Base-by-base conservation (phyloP, 2,113 vertebrate species). In the Murina feae region DNA sequence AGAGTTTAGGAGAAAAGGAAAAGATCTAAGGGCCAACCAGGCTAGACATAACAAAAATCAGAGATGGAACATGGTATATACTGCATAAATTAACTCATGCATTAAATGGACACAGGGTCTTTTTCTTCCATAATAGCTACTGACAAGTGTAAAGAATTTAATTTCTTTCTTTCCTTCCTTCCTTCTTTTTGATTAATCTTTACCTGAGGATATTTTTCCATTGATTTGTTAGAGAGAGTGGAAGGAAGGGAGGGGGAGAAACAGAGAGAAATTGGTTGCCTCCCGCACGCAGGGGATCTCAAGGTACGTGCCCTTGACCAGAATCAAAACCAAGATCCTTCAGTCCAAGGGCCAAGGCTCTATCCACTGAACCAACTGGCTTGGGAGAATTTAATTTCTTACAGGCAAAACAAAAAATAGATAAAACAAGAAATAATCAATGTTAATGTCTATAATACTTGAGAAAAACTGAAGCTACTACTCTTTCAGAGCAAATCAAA, bases 121-220 rank as follows among this genome's bases (percentile, higher is more conserved):
- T 69, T 69, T 78, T 81, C 28, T 91, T 86, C 30, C 11, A 71
- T 32, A 91, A 47, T 11, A 75, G 32, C 88, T n/a, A 88, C 12
- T 89, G 44, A 86, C 6, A 84, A 75, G 49, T 71, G 90, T 80
- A 81, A 69, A 96, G 79, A 75, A 35, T 90, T 55, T 51, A 74
- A 16, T 81, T 65, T 84, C 69, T 78, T 69, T 49, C 47, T 47
- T 47, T 12, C 44, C 14, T 49, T 49, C 13, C 14, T 47, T 49
- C 14, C 14, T 49, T 49, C 4, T 49, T 10, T 47, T 47, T 47
- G 10, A 17, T 49, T 49, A 49, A 49, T 49, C 14, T 49, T 16
- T 49, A 49, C 49, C 49, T 49, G 49, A 49, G 49, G 49, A 49
- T 49, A 49, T 49, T 49, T 49, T 49, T 49, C 14, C 49, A 49